A percentile compares a stretch with the other conserved stretches of the same genome.
These are phyloP conservation scores for Ethmia dodecea DNA, from an alignment of 2,888 invertebrate species.

Conservation along the genomic window DNA sequence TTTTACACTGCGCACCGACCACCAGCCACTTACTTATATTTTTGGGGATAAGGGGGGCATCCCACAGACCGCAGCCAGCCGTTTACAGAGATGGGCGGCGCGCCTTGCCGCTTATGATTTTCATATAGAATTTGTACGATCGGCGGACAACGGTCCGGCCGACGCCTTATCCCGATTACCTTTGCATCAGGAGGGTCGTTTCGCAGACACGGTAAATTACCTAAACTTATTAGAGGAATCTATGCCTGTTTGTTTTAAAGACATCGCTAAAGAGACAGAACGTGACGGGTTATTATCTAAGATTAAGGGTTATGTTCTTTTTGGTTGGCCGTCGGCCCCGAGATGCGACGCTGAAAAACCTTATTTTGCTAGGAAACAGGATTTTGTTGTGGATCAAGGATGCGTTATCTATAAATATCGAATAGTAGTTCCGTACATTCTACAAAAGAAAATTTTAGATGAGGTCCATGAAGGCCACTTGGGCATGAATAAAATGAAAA, in stretches of 20 bases:
- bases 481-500: no score
- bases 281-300: no score
- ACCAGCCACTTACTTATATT: constrained; percentile 5
- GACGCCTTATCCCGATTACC: constrained; percentile 7
- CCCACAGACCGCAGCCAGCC: constrained; percentile 4
- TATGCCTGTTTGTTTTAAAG: no score
- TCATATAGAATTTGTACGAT: constrained; percentile 5
- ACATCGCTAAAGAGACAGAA: no score
- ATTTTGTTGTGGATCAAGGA: constrained; percentile 9
- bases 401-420: no score
- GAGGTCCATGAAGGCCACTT: no score
- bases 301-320: no score
- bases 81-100: constrained; percentile 5
- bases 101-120: constrained; percentile 5
- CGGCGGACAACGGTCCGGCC: constrained; percentile 2
- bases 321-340: no score
- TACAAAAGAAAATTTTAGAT: no score
- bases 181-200: not conserved
- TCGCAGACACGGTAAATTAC: not conserved
- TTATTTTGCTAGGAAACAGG: constrained; percentile 7
- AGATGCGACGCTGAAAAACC: no score
- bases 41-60: constrained; percentile 7
- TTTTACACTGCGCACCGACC: constrained; percentile 7
- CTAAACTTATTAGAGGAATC: no score
- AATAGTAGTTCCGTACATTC: no score